Base-by-base conservation (phyloP, 2,797 vertebrate species). In the Tarsius wallacei region DNA sequence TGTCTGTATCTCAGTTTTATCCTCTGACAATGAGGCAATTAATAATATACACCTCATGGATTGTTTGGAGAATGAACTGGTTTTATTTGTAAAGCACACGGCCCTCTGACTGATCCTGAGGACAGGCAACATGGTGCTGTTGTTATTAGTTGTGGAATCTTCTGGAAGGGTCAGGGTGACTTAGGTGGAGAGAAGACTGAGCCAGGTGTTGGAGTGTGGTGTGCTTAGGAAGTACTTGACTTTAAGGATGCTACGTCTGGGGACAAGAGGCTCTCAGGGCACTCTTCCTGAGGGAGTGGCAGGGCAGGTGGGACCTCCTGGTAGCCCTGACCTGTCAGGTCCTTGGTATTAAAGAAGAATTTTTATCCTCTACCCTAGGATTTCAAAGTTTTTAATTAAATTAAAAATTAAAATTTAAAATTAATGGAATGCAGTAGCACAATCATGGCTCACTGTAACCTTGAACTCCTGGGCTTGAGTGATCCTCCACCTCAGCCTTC, bases 121-220 rank as follows among this genome's bases (percentile, higher is more conserved):
- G 78, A 49, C 14, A 4, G 5, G 3, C 22, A 2, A 0, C n/a
- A 12, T 13, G 28, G 2, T 7, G 10, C 21, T 22, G 26, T 82
- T 6, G 5, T 77, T 16, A 3, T 68, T 16, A 5, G 64, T 9
- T 10, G 1, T 31, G 84, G 11, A 7, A n/a, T 61, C 63, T 82
- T 66, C 78, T 47, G 11, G 73, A 55, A 64, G 24, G 12, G 17
- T 8, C 12, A 24, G 59, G 57, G 28, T 59, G 24, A n/a, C 21
- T 2, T 4, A 57, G 5, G 16, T 31, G 59, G n/a, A 85, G 24
- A 21, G 19, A 64, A 86, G 81, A 21, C 26, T 8, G 49, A 59
- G 49, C 66, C 28, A 19, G 5, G 55, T 22, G 36, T 28, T 7
- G 26, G 42, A 36, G 53, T 0, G 21, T 31, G 55, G 15, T 21